Evolutionary conservation across 2,888 invertebrate species (phyloP).

Genomic region (Drosophila aldrichi): DNA sequence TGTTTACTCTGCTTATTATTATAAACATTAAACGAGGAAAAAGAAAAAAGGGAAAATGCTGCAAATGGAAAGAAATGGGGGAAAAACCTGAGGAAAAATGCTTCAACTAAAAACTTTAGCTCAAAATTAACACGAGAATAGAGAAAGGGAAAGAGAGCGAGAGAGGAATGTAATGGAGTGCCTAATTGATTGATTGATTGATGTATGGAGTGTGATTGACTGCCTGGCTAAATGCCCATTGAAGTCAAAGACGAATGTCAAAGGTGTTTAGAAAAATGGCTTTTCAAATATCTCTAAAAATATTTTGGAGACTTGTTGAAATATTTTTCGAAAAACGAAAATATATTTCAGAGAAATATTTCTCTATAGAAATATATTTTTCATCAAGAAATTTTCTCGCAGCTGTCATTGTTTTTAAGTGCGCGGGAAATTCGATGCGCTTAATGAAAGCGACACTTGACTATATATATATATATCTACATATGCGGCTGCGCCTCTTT

Average conservation of each 20-base stretch:
- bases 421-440: conserved; percentile 67
- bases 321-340: conserved; percentile 28
- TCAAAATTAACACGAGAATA: conserved; percentile 10
- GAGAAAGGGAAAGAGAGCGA: background rate
- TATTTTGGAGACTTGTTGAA: conserved; percentile 62
- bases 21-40: conserved; percentile 63
- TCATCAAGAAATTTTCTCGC: conserved; percentile 30
- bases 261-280: conserved; percentile 56
- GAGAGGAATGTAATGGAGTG: conserved; percentile 15
- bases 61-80: background rate
- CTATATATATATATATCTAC: conserved; percentile 14
- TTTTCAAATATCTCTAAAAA: conserved; percentile 29
- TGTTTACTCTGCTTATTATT: conserved; percentile 77
- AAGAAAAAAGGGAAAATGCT: conserved; percentile 13
- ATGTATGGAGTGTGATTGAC: conserved; percentile 58
- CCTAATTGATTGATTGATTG: conserved; percentile 69
- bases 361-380: conserved; percentile 18
- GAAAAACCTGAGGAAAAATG: conserved; percentile 9
- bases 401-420: conserved; percentile 67
- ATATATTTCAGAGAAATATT: background rate
- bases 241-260: conserved; percentile 45
- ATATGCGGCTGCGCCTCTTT: conserved; percentile 23
- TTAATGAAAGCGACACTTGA: conserved; percentile 74
- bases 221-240: conserved; percentile 28
- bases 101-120: conserved; percentile 72